phyloP scores from a whole-genome alignment of 2,113 vertebrate genomes.

The Myiagra hebetior region DNA sequence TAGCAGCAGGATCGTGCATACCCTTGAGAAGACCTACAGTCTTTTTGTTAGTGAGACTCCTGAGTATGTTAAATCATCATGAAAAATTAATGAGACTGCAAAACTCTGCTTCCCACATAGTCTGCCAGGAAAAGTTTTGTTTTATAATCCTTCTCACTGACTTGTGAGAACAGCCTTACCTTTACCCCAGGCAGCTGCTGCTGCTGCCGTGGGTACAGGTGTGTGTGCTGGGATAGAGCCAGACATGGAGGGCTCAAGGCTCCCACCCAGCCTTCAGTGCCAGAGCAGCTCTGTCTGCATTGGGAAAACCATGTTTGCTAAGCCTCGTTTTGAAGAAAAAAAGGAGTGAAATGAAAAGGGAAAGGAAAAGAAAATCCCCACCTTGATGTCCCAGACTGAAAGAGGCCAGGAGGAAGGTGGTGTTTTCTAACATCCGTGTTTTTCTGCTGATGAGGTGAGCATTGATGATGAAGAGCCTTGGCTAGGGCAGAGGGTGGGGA shows the following conservation, averaged over 20 bases:
- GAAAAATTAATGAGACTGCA: conserved; percentile 53
- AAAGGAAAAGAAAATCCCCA: neutral
- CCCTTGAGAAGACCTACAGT: neutral
- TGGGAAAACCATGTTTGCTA: neutral
- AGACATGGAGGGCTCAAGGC: neutral
- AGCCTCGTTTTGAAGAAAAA: neutral
- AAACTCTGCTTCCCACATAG: conserved; percentile 38
- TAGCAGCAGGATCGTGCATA: neutral
- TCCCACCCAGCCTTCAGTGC: neutral
- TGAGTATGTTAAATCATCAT: conserved; percentile 7
- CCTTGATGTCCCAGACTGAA: neutral
- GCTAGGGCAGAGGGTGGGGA: neutral
- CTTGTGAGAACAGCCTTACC: neutral
- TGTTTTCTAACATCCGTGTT: neutral
- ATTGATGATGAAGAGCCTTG: neutral
- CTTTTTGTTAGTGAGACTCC: conserved; percentile 23
- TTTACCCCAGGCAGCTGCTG: neutral
- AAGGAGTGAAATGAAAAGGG: neutral
- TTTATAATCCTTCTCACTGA: neutral
- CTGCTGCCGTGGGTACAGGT: neutral
- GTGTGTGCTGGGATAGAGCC: neutral
- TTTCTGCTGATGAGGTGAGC: neutral
- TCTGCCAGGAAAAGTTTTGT: conserved; percentile 19
- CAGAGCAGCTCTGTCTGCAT: neutral
- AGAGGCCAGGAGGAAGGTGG: neutral